Conservation (phyloP, 2,888 invertebrate genomes). For the Peribatodes rhomboidaria region DNA sequence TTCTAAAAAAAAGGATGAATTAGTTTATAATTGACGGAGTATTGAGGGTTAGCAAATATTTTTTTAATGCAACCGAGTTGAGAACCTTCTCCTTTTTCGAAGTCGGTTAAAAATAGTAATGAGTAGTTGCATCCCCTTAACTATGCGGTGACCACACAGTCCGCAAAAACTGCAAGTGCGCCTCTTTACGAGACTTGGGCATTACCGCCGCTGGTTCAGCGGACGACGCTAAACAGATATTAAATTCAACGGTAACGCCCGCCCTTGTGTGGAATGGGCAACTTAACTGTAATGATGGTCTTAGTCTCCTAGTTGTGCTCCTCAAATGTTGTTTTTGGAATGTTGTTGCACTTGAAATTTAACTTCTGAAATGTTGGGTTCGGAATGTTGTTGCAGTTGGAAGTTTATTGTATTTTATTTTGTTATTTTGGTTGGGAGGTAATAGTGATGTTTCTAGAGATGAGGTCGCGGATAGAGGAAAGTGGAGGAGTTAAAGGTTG, state of each 20-base stretch:
- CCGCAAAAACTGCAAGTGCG: conserved; percentile 82
- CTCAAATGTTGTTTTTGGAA: neutral
- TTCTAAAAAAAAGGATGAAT: no score
- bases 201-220: conserved; percentile 64
- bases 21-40: no score
- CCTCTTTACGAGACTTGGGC: conserved; percentile 74
- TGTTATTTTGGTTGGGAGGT: no score
- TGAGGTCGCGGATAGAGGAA: no score
- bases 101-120: neutral
- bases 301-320: conserved; percentile 3
- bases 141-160: conserved; percentile 79
- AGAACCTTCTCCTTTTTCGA: no score
- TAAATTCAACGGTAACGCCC: conserved; percentile 54
- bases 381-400: neutral
- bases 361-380: neutral
- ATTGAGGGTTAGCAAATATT: no score
- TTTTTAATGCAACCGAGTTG: no score
- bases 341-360: neutral
- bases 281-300: conserved; percentile 27
- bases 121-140: conserved; percentile 65
- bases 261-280: conserved; percentile 19
- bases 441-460: no score
- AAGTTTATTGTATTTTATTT: neutral
- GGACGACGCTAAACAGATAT: conserved; percentile 59
- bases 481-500: no score